Evolutionary conservation across 2,888 invertebrate genomes (phyloP).

Genomic region (Crossocerus cetratus): DNA sequence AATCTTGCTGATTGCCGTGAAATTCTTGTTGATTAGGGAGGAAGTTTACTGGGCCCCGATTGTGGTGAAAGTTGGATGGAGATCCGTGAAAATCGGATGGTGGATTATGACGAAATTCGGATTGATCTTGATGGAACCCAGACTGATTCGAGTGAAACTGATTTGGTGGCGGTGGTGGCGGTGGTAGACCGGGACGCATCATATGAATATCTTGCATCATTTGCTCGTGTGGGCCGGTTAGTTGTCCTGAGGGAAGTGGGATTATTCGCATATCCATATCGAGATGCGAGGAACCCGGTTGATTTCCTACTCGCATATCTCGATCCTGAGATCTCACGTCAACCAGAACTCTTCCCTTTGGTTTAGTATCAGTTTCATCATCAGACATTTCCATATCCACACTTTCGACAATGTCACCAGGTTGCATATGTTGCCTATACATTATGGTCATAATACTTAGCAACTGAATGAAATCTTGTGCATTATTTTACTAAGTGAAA

Average conservation of each 20-base stretch:
- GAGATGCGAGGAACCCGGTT: constrained; percentile 69
- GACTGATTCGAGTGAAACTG: constrained; percentile 63
- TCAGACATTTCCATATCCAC: constrained; percentile 94
- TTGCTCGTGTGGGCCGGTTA: constrained; percentile 52
- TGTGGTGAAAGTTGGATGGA: constrained; percentile 55
- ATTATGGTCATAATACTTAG: constrained; percentile 10
- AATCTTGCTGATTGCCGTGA: constrained; percentile 62
- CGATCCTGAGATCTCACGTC: constrained; percentile 72
- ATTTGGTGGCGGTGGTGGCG: constrained; percentile 61
- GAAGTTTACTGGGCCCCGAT: constrained; percentile 14
- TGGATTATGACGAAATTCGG: constrained; percentile 56
- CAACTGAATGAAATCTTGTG: background rate
- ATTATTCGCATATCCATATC: constrained; percentile 75
- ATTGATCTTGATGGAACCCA: constrained; percentile 60
- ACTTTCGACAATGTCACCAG: constrained; percentile 85
- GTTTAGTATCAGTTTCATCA: constrained; percentile 80
- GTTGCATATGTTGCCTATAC: constrained; percentile 63
- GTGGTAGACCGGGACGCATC: constrained; percentile 61
- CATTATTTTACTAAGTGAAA: background rate
- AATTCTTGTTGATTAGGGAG: constrained; percentile 40
- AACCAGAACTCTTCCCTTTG: constrained; percentile 70
- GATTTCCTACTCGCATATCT: constrained; percentile 64
- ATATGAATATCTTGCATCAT: constrained; percentile 59
- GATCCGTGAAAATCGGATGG: background rate
- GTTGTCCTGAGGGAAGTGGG: constrained; percentile 62